phyloP scores from a whole-genome alignment of 2,888 invertebrate species.

The Acrobasis consociella region DNA sequence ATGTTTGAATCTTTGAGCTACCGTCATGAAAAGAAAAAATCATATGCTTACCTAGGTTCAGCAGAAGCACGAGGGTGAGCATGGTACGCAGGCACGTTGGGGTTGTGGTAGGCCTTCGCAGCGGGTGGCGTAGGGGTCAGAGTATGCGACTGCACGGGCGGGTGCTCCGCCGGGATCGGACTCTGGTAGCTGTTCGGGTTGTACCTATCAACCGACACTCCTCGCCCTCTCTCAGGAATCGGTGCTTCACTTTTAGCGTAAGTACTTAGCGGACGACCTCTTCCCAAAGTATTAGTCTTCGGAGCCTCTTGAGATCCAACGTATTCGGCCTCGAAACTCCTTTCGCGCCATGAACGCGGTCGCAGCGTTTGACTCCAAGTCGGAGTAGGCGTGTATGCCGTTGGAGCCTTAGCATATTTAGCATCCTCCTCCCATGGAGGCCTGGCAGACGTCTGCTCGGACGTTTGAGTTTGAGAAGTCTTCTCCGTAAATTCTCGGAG shows the following conservation, averaged over 20 bases:
- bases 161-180: conserved; percentile 64
- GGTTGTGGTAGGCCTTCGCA: conserved; percentile 68
- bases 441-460: conserved; percentile 55
- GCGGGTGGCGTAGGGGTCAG: conserved; percentile 66
- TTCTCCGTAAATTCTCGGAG: conserved; percentile 77
- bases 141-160: conserved; percentile 75
- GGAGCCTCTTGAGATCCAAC: conserved; percentile 69
- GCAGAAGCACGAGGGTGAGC: conserved; percentile 72
- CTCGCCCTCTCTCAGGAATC: conserved; percentile 64
- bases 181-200: conserved; percentile 72
- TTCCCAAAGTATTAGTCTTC: conserved; percentile 69
- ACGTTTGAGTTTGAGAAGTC: conserved; percentile 55
- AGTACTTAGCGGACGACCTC: conserved; percentile 70
- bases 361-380: conserved; percentile 77
- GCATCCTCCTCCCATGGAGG: conserved; percentile 73
- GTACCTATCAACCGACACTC: conserved; percentile 76
- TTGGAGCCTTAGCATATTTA: conserved; percentile 57
- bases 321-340: conserved; percentile 73
- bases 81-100: conserved; percentile 76
- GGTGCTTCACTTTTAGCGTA: conserved; percentile 53
- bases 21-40: too few relatives aligned
- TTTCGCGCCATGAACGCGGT: conserved; percentile 73
- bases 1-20: too few relatives aligned
- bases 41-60: conserved; percentile 67
- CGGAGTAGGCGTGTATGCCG: conserved; percentile 62